Evolutionary conservation across 2,888 invertebrate species (phyloP).

Genomic region (Drosophila imparisetae): DNA sequence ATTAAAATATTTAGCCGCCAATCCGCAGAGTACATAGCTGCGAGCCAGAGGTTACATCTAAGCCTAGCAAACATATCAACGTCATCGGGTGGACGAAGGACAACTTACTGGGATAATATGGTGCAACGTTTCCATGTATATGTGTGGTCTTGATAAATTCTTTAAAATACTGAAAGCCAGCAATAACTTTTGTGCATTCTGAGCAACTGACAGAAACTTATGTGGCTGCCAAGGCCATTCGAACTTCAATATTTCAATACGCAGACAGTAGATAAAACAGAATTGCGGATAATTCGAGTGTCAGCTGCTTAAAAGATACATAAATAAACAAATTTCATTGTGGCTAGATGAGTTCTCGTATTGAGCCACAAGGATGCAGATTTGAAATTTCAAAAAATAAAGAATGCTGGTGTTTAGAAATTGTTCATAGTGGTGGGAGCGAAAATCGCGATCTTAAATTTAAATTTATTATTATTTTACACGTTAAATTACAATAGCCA

Average conservation of each 20-base stretch:
- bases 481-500: background rate
- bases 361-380: background rate
- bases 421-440: background rate
- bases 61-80: constrained; percentile 54
- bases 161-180: constrained; percentile 38
- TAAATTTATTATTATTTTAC: background rate
- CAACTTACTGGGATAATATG: constrained; percentile 49
- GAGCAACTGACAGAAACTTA: constrained; percentile 39
- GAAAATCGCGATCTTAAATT: background rate
- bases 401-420: background rate
- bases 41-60: constrained; percentile 10
- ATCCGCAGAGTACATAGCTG: constrained; percentile 21
- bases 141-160: constrained; percentile 4
- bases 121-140: constrained; percentile 25
- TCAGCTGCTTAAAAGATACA: constrained; percentile 19
- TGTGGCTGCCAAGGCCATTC: constrained; percentile 59
- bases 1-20: constrained; percentile 72
- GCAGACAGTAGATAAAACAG: background rate
- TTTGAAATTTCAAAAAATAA: background rate
- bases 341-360: background rate
- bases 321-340: background rate
- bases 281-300: constrained; percentile 1
- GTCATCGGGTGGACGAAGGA: constrained; percentile 36
- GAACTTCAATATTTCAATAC: constrained; percentile 38
- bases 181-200: constrained; percentile 15